A percentile compares a stretch with the other conserved stretches of the same genome.
phyloP scores from a whole-genome alignment of 2,888 invertebrate species.

The Alviniconcha strummeri region DNA sequence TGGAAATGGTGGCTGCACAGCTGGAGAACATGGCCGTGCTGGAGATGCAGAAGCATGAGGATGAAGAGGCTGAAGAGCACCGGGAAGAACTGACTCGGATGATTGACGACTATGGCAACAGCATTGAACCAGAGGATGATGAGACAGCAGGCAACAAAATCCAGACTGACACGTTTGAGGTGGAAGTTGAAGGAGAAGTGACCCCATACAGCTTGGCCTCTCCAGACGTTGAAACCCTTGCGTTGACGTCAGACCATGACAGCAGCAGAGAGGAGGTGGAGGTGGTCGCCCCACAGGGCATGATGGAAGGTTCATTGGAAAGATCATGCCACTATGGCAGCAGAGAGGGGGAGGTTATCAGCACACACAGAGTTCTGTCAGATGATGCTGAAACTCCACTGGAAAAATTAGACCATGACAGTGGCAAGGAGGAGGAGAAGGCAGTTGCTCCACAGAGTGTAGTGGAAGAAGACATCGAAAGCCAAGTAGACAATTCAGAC shows the following conservation, averaged over 20 bases:
- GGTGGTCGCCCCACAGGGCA: no score
- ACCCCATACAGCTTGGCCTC: not conserved
- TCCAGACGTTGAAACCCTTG: not conserved
- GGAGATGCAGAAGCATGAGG: not conserved
- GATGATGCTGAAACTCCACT: no score
- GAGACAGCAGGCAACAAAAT: not conserved
- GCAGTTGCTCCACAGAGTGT: no score
- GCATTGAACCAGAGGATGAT: not conserved
- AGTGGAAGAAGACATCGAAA: no score
- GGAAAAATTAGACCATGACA: no score
- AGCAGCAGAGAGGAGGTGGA: not conserved
- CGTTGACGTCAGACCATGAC: not conserved
- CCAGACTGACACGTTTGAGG: not conserved
- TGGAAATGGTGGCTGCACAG: constrained; percentile 9
- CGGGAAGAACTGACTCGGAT: constrained; percentile 14
- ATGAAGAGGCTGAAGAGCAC: not conserved
- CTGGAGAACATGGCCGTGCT: constrained; percentile 23
- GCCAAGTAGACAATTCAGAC: no score
- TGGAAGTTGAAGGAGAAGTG: not conserved
- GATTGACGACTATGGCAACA: constrained; percentile 10
- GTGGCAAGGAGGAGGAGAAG: no score
- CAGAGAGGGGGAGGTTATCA: no score
- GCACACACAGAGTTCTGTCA: no score
- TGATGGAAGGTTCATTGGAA: no score
- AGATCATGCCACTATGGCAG: no score